Evolutionary conservation across 2,888 invertebrate species (phyloP).

Genomic region (Clepsis dumicolana): DNA sequence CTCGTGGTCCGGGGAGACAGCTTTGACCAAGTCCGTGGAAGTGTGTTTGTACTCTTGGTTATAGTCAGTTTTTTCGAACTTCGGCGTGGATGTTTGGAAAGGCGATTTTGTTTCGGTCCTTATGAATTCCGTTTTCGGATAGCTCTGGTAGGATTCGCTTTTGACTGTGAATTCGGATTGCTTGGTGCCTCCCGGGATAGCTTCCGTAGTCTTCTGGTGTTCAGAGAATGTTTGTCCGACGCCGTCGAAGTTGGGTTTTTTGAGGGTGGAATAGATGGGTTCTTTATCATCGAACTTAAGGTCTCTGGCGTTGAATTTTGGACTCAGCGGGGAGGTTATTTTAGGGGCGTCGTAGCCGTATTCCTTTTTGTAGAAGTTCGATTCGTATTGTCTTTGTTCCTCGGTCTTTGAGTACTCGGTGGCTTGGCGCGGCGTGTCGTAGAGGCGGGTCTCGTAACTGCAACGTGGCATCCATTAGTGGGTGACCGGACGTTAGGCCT

Average conservation of each 20-base stretch:
- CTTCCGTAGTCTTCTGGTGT: slow-evolving; percentile 77
- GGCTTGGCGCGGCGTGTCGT: slow-evolving; percentile 81
- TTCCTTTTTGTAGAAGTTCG: slow-evolving; percentile 66
- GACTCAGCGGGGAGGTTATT: slow-evolving; percentile 69
- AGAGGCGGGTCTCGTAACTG: slow-evolving; percentile 85
- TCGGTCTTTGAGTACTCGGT: slow-evolving; percentile 71
- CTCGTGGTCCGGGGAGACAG: slow-evolving; percentile 74
- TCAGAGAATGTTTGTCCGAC: slow-evolving; percentile 76
- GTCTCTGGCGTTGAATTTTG: slow-evolving; percentile 82
- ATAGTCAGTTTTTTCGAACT: slow-evolving; percentile 64
- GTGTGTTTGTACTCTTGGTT: slow-evolving; percentile 53
- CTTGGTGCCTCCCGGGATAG: slow-evolving; percentile 77
- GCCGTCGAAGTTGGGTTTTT: slow-evolving; percentile 76
- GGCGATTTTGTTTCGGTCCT: slow-evolving; percentile 76
- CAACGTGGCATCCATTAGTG: slow-evolving; percentile 55
- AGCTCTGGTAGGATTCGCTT: slow-evolving; percentile 76
- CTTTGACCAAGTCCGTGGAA: slow-evolving; percentile 72
- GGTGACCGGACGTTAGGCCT: slow-evolving; percentile 57
- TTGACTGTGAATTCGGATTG: slow-evolving; percentile 75
- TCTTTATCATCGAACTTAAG: slow-evolving; percentile 80
- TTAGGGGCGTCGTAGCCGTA: slow-evolving; percentile 74
- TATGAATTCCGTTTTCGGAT: slow-evolving; percentile 72
- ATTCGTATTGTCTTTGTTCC: slow-evolving; percentile 62
- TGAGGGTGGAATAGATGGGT: slow-evolving; percentile 75
- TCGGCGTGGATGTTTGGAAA: slow-evolving; percentile 74